Percentiles rank a stretch among this genome's conserved stretches.
Evolutionary conservation across 2,888 invertebrate species (phyloP).

Genomic region (Leptinotarsa haldemani): DNA sequence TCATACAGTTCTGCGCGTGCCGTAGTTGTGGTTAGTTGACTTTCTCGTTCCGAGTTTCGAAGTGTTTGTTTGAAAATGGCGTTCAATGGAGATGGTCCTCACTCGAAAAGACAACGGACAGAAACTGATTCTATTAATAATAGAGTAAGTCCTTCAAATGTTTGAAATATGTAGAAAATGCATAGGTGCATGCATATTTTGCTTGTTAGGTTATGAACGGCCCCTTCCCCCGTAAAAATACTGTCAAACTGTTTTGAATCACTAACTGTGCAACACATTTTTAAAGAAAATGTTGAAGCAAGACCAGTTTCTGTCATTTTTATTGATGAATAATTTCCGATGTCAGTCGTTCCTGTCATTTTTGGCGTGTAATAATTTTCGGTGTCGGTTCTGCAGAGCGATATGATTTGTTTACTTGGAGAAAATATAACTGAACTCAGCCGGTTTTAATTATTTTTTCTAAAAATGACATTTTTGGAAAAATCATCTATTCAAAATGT

Average conservation of each 20-base stretch:
- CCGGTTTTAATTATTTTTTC: too few relatives aligned
- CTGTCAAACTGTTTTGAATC: neutral
- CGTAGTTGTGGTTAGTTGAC: constrained; percentile 58
- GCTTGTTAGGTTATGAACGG: constrained; percentile 12
- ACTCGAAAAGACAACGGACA: constrained; percentile 66
- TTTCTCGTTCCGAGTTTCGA: constrained; percentile 42
- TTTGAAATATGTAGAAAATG: neutral
- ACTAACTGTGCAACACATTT: neutral
- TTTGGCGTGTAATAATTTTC: neutral
- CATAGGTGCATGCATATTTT: neutral
- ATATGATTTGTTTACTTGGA: neutral
- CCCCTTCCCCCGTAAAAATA: neutral
- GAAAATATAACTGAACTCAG: neutral
- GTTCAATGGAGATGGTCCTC: constrained; percentile 76
- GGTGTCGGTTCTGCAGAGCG: neutral
- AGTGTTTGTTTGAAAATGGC: constrained; percentile 76
- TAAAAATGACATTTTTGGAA: too few relatives aligned
- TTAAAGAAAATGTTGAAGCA: neutral
- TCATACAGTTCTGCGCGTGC: constrained; percentile 63
- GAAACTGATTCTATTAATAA: constrained; percentile 65
- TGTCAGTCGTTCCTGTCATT: neutral
- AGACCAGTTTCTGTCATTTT: neutral
- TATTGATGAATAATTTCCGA: neutral
- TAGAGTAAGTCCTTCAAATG: constrained; percentile 61
- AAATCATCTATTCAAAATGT: too few relatives aligned